These are phyloP conservation scores for Coryphaenoides rupestris DNA, from an alignment of 2,113 vertebrate genomes.

Conservation along the genomic window DNA sequence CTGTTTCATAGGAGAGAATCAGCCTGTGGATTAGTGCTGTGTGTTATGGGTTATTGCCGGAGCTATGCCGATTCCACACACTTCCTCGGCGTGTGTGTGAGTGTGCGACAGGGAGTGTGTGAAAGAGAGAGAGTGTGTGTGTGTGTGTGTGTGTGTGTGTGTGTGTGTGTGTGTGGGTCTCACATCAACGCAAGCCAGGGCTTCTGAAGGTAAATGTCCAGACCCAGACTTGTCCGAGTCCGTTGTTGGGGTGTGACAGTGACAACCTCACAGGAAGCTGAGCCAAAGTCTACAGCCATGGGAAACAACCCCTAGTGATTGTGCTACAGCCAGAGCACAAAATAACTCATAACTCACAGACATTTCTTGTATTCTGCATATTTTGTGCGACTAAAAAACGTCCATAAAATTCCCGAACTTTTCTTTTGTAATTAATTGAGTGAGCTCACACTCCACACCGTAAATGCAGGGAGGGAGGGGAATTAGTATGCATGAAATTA, in stretches of 20 bases:
- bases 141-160: no score
- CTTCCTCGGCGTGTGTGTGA: not conserved
- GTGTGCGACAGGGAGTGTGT: slow-evolving; percentile 14
- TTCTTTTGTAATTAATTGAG: no score
- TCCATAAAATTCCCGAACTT: no score
- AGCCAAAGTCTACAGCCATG: not conserved
- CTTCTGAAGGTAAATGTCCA: slow-evolving; percentile 37
- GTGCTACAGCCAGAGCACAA: no score
- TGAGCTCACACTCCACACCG: no score
- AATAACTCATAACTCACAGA: no score
- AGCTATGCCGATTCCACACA: not conserved
- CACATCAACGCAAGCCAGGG: slow-evolving; percentile 7
- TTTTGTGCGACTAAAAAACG: no score
- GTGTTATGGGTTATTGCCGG: slow-evolving; percentile 17
- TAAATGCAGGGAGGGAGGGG: no score
- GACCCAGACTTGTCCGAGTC: slow-evolving; percentile 25
- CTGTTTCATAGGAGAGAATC: slow-evolving; percentile 21
- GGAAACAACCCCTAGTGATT: slow-evolving; percentile 32
- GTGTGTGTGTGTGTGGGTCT: not conserved
- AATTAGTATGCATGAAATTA: no score
- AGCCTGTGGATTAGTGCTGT: slow-evolving; percentile 14
- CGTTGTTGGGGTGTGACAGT: slow-evolving; percentile 36
- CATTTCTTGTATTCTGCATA: no score
- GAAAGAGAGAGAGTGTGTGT: no score
- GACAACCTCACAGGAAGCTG: slow-evolving; percentile 1